Evolutionary conservation across 1,140 invertebrate genomes (phyloP), one percentile per base, ranked within the genome.

Genomic region (Drosophila orena): DNA sequence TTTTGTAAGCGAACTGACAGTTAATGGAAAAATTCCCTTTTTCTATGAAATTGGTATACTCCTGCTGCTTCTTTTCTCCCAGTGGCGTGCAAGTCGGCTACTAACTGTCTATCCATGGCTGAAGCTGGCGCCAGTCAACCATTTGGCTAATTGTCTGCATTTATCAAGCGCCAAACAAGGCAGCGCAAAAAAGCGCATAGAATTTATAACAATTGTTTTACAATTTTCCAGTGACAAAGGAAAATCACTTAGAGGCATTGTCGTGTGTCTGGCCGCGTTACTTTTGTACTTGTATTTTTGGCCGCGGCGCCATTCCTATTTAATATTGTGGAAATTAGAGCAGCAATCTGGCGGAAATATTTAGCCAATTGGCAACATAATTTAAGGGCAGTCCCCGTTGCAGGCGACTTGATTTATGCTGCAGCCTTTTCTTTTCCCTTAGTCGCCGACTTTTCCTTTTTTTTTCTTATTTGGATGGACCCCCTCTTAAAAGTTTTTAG

Each of bases 111-210:
- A 70, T 57, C 68, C 64, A 14, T 60, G 54, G 61, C 81, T 58
- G 61, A 70, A 61, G 64, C 64, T 89, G 83, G 79, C 84, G 84
- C 84, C 79, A 83, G 58, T 77, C 58, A 77, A 89, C 66, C 79
- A 83, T 83, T 89, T 88, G 66, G 84, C 84, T 88, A 88, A 89
- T 89, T 89, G 83, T 83, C 79, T 79, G 84, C 83, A 83, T 89
- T 89, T 89, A 77, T 88, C 84, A 88, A 83, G 84, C 62, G 56
- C 56, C 77, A 77, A 76, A 73, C 47, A 77, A 57, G 64, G 53
- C 56, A 62, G 27, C n/a, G 38, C 49, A 68, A 79, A 79, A 72
- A 65, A 44, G 59, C 76, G 58, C 79, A 72, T 79, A 58, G 81
- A 88, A 88, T 83, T 83, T 83, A 89, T 88, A 83, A 79, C 79